phyloP scores from a whole-genome alignment of 1,140 invertebrate genomes.

The Bombus vancouverensis region DNA sequence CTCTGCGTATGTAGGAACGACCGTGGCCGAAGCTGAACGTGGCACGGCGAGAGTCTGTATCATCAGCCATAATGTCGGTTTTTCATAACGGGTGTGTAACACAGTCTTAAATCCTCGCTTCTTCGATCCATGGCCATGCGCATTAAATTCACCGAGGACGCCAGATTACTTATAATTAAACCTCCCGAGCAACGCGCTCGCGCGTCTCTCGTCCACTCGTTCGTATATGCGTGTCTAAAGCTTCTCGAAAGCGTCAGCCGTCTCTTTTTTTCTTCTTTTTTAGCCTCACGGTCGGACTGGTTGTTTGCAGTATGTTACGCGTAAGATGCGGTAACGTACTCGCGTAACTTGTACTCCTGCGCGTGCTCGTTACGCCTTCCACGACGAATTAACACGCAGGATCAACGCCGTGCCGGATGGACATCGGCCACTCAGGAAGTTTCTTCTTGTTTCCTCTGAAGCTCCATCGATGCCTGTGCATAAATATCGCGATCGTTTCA shows the following conservation, averaged over 20 bases:
- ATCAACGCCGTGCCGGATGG: neutral
- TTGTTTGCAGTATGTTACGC: constrained; percentile 29
- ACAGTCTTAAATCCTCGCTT: constrained; percentile 46
- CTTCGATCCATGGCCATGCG: constrained; percentile 40
- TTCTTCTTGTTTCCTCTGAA: neutral
- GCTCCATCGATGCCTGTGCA: neutral
- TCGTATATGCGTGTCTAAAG: constrained; percentile 34
- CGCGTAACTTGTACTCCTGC: constrained; percentile 1
- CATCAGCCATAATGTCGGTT: constrained; percentile 50
- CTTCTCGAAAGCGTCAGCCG: neutral
- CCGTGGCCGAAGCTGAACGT: neutral
- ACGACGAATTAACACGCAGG: neutral
- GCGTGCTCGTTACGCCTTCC: neutral
- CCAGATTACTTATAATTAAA: constrained; percentile 57
- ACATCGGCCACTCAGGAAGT: neutral
- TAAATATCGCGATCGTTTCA: neutral
- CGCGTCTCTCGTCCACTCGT: constrained; percentile 7
- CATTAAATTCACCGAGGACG: constrained; percentile 56
- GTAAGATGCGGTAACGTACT: neutral
- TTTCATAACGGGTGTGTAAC: constrained; percentile 49
- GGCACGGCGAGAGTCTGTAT: constrained; percentile 23
- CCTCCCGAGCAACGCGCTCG: constrained; percentile 31
- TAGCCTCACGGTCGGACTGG: neutral
- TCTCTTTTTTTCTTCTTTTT: neutral
- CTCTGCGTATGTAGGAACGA: neutral